Conservation (phyloP, 2,113 vertebrate species). For the Vicugna pacos region DNA sequence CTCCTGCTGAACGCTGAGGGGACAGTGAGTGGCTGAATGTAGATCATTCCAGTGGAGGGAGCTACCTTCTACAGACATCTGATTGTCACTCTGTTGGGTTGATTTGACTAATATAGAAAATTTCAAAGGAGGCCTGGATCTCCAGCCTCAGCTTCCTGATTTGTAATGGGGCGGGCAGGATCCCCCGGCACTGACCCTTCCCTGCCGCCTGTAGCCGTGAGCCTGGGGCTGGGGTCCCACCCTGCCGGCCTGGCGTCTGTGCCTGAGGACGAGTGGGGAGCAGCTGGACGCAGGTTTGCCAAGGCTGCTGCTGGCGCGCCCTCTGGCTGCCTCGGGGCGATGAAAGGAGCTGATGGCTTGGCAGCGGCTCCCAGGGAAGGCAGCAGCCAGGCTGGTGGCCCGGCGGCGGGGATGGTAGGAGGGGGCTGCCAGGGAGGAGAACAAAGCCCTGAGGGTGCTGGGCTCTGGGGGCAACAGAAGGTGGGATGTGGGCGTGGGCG, state of each 20-base stretch:
- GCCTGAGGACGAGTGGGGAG: neutral
- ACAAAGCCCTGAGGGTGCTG: neutral
- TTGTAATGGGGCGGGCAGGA: neutral
- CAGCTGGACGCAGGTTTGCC: neutral
- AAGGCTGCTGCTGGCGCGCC: neutral
- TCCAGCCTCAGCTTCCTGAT: neutral
- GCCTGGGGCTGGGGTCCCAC: neutral
- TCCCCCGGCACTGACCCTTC: fast-evolving
- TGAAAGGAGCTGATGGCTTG: conserved; percentile 48
- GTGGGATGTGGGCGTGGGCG: neutral
- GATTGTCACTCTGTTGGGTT: fast-evolving
- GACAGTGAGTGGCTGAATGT: fast-evolving
- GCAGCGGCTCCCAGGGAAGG: conserved; percentile 2
- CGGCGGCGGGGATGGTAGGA: neutral
- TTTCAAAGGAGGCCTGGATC: neutral
- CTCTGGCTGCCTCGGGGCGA: neutral
- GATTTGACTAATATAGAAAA: too few species aligned
- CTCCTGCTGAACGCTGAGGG: neutral
- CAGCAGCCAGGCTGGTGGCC: neutral
- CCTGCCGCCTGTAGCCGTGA: fast-evolving
- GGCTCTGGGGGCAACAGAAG: neutral
- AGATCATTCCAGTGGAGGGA: neutral
- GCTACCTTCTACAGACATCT: neutral
- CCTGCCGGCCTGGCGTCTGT: neutral
- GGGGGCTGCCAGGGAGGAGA: neutral